Evolutionary conservation across 2,797 vertebrate species (phyloP).

Genomic region (Bovichtus variegatus): DNA sequence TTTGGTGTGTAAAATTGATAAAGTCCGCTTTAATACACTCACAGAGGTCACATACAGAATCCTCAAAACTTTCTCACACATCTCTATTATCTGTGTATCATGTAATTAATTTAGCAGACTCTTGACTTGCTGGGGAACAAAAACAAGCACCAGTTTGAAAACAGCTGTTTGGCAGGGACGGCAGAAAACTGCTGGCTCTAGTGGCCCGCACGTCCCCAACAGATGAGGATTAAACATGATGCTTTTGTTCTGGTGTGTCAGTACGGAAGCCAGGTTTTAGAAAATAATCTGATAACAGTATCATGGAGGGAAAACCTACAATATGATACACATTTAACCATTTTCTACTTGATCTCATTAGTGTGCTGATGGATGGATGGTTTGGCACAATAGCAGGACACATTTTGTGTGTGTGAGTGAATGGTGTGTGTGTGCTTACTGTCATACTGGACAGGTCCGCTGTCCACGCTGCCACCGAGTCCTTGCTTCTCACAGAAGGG

Average conservation of each 20-base stretch:
- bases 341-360: not conserved
- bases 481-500: slow-evolving; percentile 92
- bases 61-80: not conserved
- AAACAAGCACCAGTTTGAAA: not conserved
- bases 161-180: not conserved
- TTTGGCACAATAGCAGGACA: not conserved
- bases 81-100: not conserved
- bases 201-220: not conserved
- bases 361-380: not conserved
- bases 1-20: too few species aligned
- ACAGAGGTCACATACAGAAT: too few species aligned
- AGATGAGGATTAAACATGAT: too few species aligned
- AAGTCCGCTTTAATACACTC: too few species aligned
- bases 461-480: slow-evolving; percentile 93
- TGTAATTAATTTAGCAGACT: not conserved
- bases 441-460: slow-evolving; percentile 90
- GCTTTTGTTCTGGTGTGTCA: not conserved
- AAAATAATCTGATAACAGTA: not conserved
- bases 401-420: not conserved
- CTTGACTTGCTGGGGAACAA: not conserved
- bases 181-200: not conserved
- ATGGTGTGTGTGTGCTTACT: slow-evolving; percentile 80
- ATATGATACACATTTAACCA: not conserved
- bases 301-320: not conserved
- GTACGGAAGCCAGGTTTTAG: not conserved